Evolutionary conservation across 1,140 invertebrate genomes (phyloP).

Genomic region (Scaptomyza hsui): DNA sequence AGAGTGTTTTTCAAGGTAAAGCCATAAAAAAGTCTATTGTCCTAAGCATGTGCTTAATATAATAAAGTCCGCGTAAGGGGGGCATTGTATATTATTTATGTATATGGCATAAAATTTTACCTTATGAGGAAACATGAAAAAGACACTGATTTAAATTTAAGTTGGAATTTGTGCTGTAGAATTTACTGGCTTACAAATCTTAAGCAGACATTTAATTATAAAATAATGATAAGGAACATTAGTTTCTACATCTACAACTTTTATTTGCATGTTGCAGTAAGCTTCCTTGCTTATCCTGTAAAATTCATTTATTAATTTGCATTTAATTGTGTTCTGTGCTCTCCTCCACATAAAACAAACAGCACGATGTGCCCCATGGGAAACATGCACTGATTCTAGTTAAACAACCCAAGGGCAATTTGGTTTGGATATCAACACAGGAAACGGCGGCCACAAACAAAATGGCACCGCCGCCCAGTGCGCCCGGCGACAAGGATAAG

Average conservation of each 20-base stretch:
- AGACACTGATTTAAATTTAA: too few species aligned
- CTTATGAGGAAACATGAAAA: background rate
- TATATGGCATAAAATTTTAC: background rate
- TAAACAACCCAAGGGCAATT: slow-evolving; percentile 91
- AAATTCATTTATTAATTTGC: slow-evolving; percentile 68
- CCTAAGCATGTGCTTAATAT: slow-evolving; percentile 18
- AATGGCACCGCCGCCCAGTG: slow-evolving; percentile 65
- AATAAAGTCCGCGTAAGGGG: background rate
- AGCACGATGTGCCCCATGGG: slow-evolving; percentile 91
- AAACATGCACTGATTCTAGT: slow-evolving; percentile 94
- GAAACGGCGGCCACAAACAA: slow-evolving; percentile 81
- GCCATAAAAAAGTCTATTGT: slow-evolving; percentile 21
- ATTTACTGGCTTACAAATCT: too few species aligned
- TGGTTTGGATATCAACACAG: slow-evolving; percentile 91
- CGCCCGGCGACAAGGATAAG: slow-evolving; percentile 79
- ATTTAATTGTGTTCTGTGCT: slow-evolving; percentile 64
- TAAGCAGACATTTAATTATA: too few species aligned
- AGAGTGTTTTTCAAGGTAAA: slow-evolving; percentile 16
- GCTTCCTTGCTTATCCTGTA: slow-evolving; percentile 11
- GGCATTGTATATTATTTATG: slow-evolving; percentile 8
- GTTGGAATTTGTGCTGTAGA: too few species aligned
- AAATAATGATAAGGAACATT: background rate
- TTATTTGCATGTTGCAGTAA: background rate
- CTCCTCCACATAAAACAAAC: slow-evolving; percentile 60
- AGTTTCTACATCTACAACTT: background rate